Evolutionary conservation across 2,888 invertebrate genomes (phyloP).

Genomic region (Acanthosoma haemorrhoidale): DNA sequence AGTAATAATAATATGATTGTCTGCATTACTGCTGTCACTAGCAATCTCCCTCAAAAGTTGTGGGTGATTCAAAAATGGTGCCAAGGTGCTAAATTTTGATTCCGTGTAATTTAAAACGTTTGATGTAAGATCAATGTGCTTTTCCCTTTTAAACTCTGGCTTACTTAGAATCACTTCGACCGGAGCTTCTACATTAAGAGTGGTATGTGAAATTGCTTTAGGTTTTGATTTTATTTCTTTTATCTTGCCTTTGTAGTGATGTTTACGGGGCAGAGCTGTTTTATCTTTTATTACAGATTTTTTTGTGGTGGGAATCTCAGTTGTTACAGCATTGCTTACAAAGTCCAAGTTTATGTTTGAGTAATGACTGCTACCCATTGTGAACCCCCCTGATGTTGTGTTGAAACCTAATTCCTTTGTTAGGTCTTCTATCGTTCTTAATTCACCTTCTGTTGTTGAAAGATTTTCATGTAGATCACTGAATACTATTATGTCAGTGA

Average conservation of each 20-base stretch:
- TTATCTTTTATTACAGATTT: not conserved
- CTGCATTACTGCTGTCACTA: not conserved
- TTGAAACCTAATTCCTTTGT: slow-evolving; percentile 30
- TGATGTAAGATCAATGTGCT: slow-evolving; percentile 11
- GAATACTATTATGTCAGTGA: slow-evolving; percentile 37
- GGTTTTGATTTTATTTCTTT: not conserved
- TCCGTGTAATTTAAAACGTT: not conserved
- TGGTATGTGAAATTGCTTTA: not conserved
- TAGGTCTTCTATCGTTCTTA: slow-evolving; percentile 29
- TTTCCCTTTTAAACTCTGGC: slow-evolving; percentile 1
- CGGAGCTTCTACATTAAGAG: not conserved
- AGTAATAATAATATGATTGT: slow-evolving; percentile 15
- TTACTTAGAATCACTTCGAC: not conserved
- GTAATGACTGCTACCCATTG: not conserved
- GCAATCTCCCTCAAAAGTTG: not conserved
- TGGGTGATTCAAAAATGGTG: slow-evolving; percentile 10
- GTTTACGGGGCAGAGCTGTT: not conserved
- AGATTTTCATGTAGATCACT: slow-evolving; percentile 34
- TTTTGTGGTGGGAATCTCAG: slow-evolving; percentile 5
- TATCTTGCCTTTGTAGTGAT: not conserved
- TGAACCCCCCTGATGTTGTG: slow-evolving; percentile 24
- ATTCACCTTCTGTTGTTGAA: slow-evolving; percentile 32
- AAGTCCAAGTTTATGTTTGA: slow-evolving; percentile 21
- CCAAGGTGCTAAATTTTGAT: not conserved
- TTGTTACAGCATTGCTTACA: not conserved